Base-by-base conservation (phyloP, 1,140 invertebrate genomes). In the Limonius californicus region DNA sequence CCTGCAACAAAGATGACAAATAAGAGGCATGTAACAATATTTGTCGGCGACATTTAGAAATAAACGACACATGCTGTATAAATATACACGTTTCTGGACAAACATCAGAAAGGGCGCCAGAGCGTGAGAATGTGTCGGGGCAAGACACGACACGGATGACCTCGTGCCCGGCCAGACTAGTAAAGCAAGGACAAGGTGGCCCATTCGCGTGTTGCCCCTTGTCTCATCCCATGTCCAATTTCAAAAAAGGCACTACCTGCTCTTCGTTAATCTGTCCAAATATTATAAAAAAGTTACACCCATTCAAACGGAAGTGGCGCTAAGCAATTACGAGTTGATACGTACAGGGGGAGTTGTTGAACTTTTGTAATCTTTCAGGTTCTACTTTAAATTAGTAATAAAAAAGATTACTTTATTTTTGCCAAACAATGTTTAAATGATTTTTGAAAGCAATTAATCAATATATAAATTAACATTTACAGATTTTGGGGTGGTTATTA, bases 1-100 rank as follows among this genome's bases (percentile, higher is more conserved):
- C 67, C 73, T 75, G 70, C 39, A 63, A 68, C 6, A 71, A 54
- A 65, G 42, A 62, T 57, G 58, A 65, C 60, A 55, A 23, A 59
- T 50, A 57, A 59, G 42, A 68, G 61, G 47, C 58, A 63, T 42
- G 59, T 39, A 35, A 15, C 30, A 39, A 53, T 59, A 23, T 42
- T 35, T 35, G 39, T 59, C 15, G 42, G 23, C 18, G 12, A 27
- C 57, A 53, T 59, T 27, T 30, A 50, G 57, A 27, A 43, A 16
- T 53, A 57, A 68, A 68, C 61, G 66, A 68, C 64, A 68, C 63
- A 62, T 62, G 66, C 63, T 65, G 58, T 68, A 61, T 66, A 68
- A 63, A 66, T 66, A 68, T 64, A 63, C 20, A 55, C 53, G 53
- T 55, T 55, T 55, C 7, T 55, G 21, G 53, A 55, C 53, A 55